These are phyloP conservation scores for Eublepharis macularius DNA, from an alignment of 2,113 vertebrate genomes.

Conservation along the genomic window DNA sequence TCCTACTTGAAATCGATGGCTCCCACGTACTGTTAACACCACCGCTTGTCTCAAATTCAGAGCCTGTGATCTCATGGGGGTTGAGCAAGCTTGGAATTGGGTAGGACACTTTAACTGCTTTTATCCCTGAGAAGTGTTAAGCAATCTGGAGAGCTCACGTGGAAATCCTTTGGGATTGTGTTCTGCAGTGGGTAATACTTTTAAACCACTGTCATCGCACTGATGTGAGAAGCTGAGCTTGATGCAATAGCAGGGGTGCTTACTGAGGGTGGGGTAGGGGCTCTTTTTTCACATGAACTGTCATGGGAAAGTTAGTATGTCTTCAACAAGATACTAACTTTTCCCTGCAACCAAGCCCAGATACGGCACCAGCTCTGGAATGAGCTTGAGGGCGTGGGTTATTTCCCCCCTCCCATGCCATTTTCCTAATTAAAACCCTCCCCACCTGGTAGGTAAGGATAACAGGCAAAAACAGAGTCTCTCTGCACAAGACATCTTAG, in stretches of 20 bases:
- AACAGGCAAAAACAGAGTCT: too few relatives aligned
- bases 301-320: not conserved
- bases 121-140: constrained; percentile 55
- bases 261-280: too few relatives aligned
- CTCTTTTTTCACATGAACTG: not conserved
- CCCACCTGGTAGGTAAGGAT: too few relatives aligned
- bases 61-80: constrained; percentile 47
- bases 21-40: constrained; percentile 33
- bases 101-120: constrained; percentile 36
- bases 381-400: not conserved
- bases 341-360: not conserved
- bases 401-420: too few relatives aligned
- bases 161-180: not conserved
- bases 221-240: too few relatives aligned
- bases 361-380: not conserved
- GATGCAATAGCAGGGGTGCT: too few relatives aligned
- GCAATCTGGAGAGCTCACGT: constrained; percentile 45
- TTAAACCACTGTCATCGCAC: too few relatives aligned
- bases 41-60: constrained; percentile 46
- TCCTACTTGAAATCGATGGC: constrained; percentile 56
- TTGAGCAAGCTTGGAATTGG: constrained; percentile 62
- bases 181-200: not conserved
- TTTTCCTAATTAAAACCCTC: too few relatives aligned
- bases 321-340: not conserved
- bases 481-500: too few relatives aligned